phyloP scores from a whole-genome alignment of 2,797 vertebrate genomes.

The Natrix natrix region DNA sequence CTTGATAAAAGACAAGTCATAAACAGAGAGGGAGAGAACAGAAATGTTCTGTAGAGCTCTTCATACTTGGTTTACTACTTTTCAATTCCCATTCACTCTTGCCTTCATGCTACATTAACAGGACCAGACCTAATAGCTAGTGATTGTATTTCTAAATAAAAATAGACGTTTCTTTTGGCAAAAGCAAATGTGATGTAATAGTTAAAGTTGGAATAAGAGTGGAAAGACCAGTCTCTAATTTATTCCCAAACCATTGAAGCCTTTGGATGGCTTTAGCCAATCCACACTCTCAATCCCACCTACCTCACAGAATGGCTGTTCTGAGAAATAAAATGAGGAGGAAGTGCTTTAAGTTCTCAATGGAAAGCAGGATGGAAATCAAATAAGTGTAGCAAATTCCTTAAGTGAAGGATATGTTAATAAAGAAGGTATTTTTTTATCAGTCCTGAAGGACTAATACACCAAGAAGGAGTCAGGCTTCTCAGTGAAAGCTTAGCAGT shows the following conservation, averaged over 20 bases:
- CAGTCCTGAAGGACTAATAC: no score
- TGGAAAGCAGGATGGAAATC: no score
- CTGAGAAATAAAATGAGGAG: no score
- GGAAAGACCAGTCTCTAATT: background rate
- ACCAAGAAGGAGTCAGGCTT: no score
- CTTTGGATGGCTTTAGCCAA: background rate
- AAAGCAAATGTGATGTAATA: background rate
- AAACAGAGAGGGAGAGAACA: background rate
- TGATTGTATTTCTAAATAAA: background rate
- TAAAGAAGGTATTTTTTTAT: no score
- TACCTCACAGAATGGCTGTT: background rate
- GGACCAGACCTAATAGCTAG: background rate
- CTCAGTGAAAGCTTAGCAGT: no score
- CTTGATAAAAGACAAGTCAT: background rate
- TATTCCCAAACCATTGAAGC: background rate
- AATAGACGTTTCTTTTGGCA: background rate
- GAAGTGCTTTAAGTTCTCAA: no score
- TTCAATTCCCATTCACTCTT: background rate
- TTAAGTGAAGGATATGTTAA: no score
- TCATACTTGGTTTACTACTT: background rate
- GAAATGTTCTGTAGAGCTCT: background rate
- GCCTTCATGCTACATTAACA: background rate
- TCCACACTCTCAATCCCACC: background rate
- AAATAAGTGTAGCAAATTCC: no score
- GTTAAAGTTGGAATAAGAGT: background rate